phyloP scores from a whole-genome alignment of 2,113 vertebrate species.

The Microtus ochrogaster region DNA sequence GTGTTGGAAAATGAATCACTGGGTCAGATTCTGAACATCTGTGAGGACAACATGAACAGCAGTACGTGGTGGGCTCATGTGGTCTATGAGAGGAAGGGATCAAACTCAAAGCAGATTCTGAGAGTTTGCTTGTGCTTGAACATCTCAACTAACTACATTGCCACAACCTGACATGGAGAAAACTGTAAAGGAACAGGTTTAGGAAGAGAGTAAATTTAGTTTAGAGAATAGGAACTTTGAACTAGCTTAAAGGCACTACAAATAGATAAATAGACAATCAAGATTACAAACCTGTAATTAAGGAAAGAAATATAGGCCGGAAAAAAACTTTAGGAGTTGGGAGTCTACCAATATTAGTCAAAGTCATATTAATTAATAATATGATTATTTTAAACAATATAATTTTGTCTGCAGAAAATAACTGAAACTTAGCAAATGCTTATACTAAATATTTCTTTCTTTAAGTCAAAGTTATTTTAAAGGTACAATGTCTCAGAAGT shows the following conservation, averaged over 20 bases:
- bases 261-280: neutral
- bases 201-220: neutral
- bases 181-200: neutral
- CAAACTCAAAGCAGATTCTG: neutral
- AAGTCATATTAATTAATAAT: neutral
- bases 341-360: neutral
- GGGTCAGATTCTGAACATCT: neutral
- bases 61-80: neutral
- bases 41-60: neutral
- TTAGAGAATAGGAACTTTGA: neutral
- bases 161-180: neutral
- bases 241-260: neutral
- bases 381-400: neutral
- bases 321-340: slow-evolving; percentile 1
- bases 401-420: neutral
- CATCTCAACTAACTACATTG: neutral
- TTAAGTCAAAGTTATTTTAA: slow-evolving; percentile 14
- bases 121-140: neutral
- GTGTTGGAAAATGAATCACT: neutral
- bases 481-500: neutral
- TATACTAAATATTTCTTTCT: neutral
- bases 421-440: slow-evolving; percentile 14
- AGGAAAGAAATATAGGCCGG: neutral
- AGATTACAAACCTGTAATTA: neutral
- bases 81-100: neutral